Base-by-base conservation (phyloP, 2,113 vertebrate species). In the Natator depressus region DNA sequence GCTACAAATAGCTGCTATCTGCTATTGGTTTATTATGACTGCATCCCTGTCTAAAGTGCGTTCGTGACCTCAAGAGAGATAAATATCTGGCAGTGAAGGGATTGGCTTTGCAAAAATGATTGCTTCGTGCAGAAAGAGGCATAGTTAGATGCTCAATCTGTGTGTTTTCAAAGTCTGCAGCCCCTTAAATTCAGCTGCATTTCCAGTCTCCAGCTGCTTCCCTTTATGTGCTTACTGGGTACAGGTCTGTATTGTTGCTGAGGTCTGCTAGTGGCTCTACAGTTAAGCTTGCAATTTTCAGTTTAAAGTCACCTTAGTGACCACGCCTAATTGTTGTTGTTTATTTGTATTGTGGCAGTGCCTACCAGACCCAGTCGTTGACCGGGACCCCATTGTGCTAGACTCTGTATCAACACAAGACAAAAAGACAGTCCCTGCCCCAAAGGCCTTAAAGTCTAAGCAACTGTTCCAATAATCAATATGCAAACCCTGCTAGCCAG, bases 11-110 rank as follows among this genome's bases (percentile, higher is more conserved):
- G 69, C 51, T 5, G 20, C 29, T 89, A 87, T 89, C 87, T 80
- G 84, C 89, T 4, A 0, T 0, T 69, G 62, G 50, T 59, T 51
- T 6, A 0, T 29, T 69, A 65, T 0, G 0, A 62, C 82, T 85
- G 35, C 72, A n/a, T 16, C 35, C 14, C 69, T 31, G 31, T 38
- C 10, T 4, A 31, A 69, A 4, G 35, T 80, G 19, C 12, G 31
- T 2, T 38, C 35, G 54, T 75, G 22, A 46, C 35, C 47, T 42
- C 46, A 27, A 80, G 54, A 35, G 49, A 54, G 31, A 8, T 2
- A 55, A 35, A 27, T 72, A 46, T 31, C 42, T 59, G 27, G 27
- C 22, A 7, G 49, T 82, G 19, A 2, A 20, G 31, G n/a, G 78
- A 4, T 19, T 12, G 82, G 24, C 10, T 72, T 49, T 82, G 72